Evolutionary conservation across 1,140 invertebrate species (phyloP), one percentile per base, ranked within the genome.

Genomic region (Dreissena polymorpha): DNA sequence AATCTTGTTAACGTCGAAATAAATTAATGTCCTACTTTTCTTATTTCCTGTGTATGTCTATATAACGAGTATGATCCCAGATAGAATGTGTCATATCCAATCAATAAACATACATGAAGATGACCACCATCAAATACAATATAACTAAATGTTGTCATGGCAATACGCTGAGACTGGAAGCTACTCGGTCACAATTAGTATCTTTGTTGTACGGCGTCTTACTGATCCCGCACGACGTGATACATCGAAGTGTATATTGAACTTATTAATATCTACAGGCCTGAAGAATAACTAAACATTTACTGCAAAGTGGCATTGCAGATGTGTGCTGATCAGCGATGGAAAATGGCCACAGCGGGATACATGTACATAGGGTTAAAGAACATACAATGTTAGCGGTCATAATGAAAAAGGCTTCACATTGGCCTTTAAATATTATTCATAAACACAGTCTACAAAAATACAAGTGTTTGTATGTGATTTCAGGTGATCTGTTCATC

Each of bases 401-500:
- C 18, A 63, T n/a, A n/a, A 63, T 63, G 2, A n/a, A 2, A 3
- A 18, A 10, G 18, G 18, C 60, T 63, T 63, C 2, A 63, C 2
- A 63, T n/a, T 5, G 60, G 6, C 23, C 60, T 18, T 23, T 18
- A n/a, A 2, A 18, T 10, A n/a, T 18, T 63, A n/a, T n/a, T n/a
- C 18, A 63, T 3, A 10, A 63, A 10, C 10, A 7, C 23, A 2
- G 18, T 63, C 18, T 18, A n/a, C 23, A n/a, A 2, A 63, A 5
- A 18, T n/a, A 63, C 60, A 63, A n/a, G 2, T 63, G 23, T n/a
- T 2, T 63, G 23, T 63, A 27, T 97, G 96, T 89, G 95, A 96
- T 90, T 90, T 39, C 94, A 97, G 96, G 96, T 87, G 96, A 97
- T 91, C 93, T 97, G 13, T 97, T 97, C 92, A 95, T 97, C 68